These are phyloP conservation scores for Notoglanidium macrostoma DNA, from an alignment of 2,797 vertebrate species.

Conservation along the genomic window DNA sequence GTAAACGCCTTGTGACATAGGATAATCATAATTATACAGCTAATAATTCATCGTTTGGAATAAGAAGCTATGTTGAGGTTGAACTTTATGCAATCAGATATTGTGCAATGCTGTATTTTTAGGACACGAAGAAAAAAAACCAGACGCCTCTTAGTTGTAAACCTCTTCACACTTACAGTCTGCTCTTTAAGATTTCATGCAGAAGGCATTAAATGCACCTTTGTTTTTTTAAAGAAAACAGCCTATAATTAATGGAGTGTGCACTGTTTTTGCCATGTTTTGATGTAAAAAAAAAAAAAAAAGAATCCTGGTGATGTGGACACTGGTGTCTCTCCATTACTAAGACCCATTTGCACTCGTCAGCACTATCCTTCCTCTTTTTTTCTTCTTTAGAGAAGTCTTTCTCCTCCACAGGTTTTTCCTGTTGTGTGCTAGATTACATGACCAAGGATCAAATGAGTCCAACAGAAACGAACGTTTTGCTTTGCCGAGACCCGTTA, in stretches of 20 bases:
- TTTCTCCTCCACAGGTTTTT: slow-evolving; percentile 82
- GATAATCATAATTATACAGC: background rate
- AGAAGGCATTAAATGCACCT: background rate
- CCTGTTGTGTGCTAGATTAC: slow-evolving; percentile 79
- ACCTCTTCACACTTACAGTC: background rate
- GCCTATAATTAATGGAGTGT: background rate
- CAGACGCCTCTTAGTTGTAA: background rate
- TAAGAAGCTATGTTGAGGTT: background rate
- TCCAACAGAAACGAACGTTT: slow-evolving; percentile 2
- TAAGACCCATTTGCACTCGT: slow-evolving; percentile 24
- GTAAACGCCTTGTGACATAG: background rate
- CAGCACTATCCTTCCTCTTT: slow-evolving; percentile 73
- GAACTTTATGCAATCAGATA: slow-evolving; percentile 24
- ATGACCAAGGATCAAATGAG: slow-evolving; percentile 67
- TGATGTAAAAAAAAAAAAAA: background rate
- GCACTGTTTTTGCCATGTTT: background rate
- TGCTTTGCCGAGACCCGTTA: background rate
- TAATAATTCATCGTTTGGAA: background rate
- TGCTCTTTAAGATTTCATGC: background rate
- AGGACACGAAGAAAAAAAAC: slow-evolving; percentile 1
- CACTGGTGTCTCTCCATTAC: slow-evolving; percentile 33
- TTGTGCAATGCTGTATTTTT: slow-evolving; percentile 48
- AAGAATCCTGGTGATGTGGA: slow-evolving; percentile 5
- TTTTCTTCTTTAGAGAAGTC: slow-evolving; percentile 75
- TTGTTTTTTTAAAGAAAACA: background rate